These are phyloP conservation scores for Numenius arquata DNA, from an alignment of 2,113 vertebrate species.

Conservation along the genomic window DNA sequence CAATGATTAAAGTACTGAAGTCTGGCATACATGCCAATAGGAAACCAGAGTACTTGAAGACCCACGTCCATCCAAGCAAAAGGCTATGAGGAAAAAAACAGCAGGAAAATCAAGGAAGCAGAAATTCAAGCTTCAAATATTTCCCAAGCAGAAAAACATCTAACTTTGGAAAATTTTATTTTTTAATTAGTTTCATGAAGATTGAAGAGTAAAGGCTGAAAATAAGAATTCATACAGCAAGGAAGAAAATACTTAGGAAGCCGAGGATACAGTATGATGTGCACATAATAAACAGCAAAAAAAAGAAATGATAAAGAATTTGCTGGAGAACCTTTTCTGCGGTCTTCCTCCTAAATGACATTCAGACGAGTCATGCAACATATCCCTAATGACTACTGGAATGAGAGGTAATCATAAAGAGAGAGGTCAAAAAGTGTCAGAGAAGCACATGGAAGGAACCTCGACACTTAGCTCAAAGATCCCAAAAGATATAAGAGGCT, in stretches of 20 bases:
- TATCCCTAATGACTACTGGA: background rate
- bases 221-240: background rate
- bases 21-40: background rate
- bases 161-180: background rate
- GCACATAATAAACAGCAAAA: background rate
- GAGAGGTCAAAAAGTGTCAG: fast-evolving
- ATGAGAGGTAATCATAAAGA: background rate
- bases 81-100: background rate
- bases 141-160: background rate
- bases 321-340: background rate
- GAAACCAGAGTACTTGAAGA: background rate
- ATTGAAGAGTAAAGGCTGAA: background rate
- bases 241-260: background rate
- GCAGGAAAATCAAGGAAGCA: background rate
- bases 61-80: background rate
- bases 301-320: background rate
- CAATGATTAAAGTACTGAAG: background rate
- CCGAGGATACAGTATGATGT: background rate
- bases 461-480: background rate
- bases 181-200: background rate
- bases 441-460: background rate
- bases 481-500: background rate
- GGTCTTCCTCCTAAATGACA: background rate
- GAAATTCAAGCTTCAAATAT: background rate
- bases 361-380: background rate